phyloP scores from a whole-genome alignment of 2,113 vertebrate genomes.

The Calypte anna region DNA sequence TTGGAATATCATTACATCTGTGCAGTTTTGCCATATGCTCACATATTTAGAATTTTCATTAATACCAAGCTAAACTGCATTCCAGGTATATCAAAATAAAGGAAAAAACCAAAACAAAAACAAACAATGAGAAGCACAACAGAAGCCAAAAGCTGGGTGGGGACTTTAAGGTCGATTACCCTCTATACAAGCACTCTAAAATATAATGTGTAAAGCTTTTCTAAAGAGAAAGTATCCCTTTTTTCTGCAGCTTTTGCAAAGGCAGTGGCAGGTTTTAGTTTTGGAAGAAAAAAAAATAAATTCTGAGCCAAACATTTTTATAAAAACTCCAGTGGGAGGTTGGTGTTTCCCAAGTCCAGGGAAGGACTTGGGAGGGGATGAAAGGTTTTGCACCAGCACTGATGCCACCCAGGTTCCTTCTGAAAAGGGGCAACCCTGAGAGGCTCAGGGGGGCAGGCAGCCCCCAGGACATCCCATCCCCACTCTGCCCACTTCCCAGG shows the following conservation, averaged over 20 bases:
- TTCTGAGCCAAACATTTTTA: neutral
- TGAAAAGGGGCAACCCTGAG: rapidly evolving
- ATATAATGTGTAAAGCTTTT: slow-evolving; percentile 59
- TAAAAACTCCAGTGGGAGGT: neutral
- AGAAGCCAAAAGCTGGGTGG: slow-evolving; percentile 47
- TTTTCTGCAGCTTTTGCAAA: neutral
- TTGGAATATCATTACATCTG: slow-evolving; percentile 83
- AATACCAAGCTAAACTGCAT: slow-evolving; percentile 85
- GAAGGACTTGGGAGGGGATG: neutral
- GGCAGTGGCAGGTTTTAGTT: slow-evolving; percentile 1
- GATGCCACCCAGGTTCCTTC: neutral
- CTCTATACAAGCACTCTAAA: slow-evolving; percentile 32
- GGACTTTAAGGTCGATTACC: slow-evolving; percentile 46
- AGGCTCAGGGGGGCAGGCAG: neutral
- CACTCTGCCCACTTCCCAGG: neutral
- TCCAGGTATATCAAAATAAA: slow-evolving; percentile 78
- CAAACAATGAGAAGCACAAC: slow-evolving; percentile 68
- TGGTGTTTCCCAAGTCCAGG: neutral
- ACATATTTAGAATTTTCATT: slow-evolving; percentile 72
- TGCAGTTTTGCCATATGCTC: slow-evolving; percentile 85
- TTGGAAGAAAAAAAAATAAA: neutral
- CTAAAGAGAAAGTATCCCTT: slow-evolving; percentile 64
- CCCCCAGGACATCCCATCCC: neutral
- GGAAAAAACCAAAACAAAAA: neutral
- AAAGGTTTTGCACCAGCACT: neutral